Conservation (phyloP, 2,888 invertebrate species). For the Athetis lepigone region DNA sequence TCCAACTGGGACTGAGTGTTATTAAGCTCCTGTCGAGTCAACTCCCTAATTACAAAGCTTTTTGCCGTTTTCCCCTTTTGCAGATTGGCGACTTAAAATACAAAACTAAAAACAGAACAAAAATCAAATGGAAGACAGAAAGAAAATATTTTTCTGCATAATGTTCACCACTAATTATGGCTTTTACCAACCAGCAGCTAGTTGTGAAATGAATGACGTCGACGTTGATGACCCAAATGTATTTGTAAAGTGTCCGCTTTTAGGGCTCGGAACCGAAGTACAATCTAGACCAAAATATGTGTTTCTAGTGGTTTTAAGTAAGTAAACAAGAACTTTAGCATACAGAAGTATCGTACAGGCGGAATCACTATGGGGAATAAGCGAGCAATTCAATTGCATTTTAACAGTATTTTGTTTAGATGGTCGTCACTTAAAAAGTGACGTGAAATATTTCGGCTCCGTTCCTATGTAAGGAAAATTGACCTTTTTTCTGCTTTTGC, state of each 20-base stretch:
- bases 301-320: background rate
- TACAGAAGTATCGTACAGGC: too few species aligned
- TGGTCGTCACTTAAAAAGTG: constrained; percentile 24
- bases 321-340: too few species aligned
- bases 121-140: constrained; percentile 59
- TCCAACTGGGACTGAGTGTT: constrained; percentile 68
- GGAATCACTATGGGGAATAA: too few species aligned
- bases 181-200: constrained; percentile 47
- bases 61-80: constrained; percentile 66
- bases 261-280: constrained; percentile 24
- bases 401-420: constrained; percentile 21
- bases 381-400: constrained; percentile 40
- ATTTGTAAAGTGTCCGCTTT: constrained; percentile 40
- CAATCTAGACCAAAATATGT: constrained; percentile 5
- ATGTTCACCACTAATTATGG: constrained; percentile 52
- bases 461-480: constrained; percentile 2
- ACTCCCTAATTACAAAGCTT: constrained; percentile 74
- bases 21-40: constrained; percentile 73
- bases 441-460: constrained; percentile 34
- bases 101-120: constrained; percentile 59
- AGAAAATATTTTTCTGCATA: constrained; percentile 55
- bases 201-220: constrained; percentile 50
- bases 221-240: constrained; percentile 50
- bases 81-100: constrained; percentile 69
- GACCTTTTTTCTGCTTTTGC: constrained; percentile 43